Evolutionary conservation across 1,140 invertebrate genomes (phyloP).

Genomic region (Pinna nobilis): DNA sequence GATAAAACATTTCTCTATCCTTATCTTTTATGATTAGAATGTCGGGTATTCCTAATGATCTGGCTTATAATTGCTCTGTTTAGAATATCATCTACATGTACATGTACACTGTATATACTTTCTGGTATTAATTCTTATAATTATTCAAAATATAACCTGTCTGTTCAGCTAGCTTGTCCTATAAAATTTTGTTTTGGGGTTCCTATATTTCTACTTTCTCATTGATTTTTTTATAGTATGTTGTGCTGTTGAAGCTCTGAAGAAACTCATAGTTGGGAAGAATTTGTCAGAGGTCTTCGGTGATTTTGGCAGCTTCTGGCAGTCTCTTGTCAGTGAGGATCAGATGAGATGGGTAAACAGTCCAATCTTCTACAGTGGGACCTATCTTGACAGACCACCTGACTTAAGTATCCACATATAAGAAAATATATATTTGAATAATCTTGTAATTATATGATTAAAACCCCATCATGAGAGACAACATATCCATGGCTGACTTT

Average conservation of each 20-base stretch:
- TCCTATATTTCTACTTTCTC: not conserved
- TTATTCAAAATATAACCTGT: too few species aligned
- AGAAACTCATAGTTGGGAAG: conserved; percentile 81
- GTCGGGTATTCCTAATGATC: too few species aligned
- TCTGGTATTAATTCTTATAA: too few species aligned
- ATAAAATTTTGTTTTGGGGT: not conserved
- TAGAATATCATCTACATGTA: too few species aligned
- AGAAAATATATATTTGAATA: not conserved
- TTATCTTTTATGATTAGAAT: too few species aligned
- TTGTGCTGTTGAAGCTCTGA: conserved; percentile 83
- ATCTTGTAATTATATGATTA: not conserved
- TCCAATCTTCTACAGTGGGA: not conserved
- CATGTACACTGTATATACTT: too few species aligned
- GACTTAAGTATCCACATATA: not conserved
- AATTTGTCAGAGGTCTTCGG: conserved; percentile 82
- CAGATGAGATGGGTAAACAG: conserved; percentile 90
- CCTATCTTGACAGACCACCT: not conserved
- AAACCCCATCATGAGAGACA: too few species aligned
- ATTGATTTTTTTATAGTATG: conserved; percentile 79
- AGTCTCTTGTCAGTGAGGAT: conserved; percentile 87
- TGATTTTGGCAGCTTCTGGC: conserved; percentile 87
- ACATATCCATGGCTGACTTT: too few species aligned
- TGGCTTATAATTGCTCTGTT: too few species aligned
- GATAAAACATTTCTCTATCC: too few species aligned
- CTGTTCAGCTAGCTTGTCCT: too few species aligned